These are phyloP conservation scores for Campoletis raptor DNA, from an alignment of 2,888 invertebrate genomes.

Conservation along the genomic window DNA sequence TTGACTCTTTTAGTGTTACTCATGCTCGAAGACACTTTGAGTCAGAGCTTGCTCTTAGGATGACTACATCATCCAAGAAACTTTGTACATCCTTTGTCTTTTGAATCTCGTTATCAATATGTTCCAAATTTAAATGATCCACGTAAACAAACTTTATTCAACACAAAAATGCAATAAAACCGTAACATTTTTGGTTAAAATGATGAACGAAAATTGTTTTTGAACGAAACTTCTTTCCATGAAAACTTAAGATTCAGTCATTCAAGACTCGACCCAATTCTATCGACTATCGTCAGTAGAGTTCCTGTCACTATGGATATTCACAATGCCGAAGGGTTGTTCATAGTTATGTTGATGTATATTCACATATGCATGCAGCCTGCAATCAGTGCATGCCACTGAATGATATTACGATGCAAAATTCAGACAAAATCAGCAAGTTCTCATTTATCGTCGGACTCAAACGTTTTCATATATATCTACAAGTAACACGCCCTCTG, in stretches of 20 bases:
- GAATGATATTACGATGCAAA: conserved; percentile 12
- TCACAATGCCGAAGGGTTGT: conserved; percentile 55
- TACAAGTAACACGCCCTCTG: background rate
- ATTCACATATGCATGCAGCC: conserved; percentile 29
- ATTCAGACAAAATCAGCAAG: background rate
- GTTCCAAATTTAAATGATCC: background rate
- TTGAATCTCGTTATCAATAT: background rate
- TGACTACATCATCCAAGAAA: conserved; percentile 13
- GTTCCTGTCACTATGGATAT: background rate
- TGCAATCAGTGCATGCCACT: conserved; percentile 28
- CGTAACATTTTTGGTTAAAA: background rate
- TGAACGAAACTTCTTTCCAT: background rate
- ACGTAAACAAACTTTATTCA: background rate
- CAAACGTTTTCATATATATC: background rate
- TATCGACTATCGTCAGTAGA: conserved; percentile 5
- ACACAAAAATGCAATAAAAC: background rate
- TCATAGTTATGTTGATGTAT: conserved; percentile 28
- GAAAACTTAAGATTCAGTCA: background rate
- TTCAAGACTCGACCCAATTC: background rate
- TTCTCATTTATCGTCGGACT: background rate
- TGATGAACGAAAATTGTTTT: background rate
- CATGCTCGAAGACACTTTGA: conserved; percentile 53
- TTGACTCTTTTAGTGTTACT: conserved; percentile 28
- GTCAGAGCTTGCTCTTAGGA: conserved; percentile 17
- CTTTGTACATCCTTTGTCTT: background rate